Base-by-base conservation (phyloP, 2,113 vertebrate species). In the Anhinga rufa region DNA sequence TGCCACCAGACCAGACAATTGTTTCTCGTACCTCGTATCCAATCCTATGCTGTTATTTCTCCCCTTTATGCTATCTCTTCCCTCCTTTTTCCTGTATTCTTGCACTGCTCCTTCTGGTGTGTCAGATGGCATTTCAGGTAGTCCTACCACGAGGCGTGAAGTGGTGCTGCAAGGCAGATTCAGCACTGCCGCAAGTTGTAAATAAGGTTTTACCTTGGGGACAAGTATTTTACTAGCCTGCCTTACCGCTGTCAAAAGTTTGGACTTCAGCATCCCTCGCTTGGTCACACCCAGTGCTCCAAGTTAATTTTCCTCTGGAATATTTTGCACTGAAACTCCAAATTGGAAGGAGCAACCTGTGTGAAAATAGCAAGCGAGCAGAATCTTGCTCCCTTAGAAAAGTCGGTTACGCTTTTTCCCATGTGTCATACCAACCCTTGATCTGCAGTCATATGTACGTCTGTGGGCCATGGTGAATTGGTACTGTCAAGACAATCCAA, bases 401-500 rank as follows among this genome's bases (percentile, higher is more conserved):
- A 96, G 92, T 92, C 92, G 90, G 93, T 97, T 95, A 74, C 62
- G 89, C 97, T 92, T 97, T 80, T 94, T 96, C 71, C 90, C 95
- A 94, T 96, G 89, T 96, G 94, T 95, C 95, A 97, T 87, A 92
- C 89, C 95, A 87, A 94, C 90, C 93, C 91, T 96, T 97, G 94
- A 97, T 96, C 93, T 96, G 61, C 94, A 97, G 95, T 96, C 96
- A 91, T 97, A 87, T 88, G 96, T 93, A 95, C 95, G 88, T 94
- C 95, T 95, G 92, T 29, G 75, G 96, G 97, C 95, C 95, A 94
- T 94, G 80, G 93, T 97, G 96, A 97, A 97, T 98, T 96, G 76
- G 94, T 96, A 94, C 97, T 94, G 88, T 96, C 97, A 98, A 98
- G 91, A 96, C 98, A 95, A 86, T 97, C 97, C 96, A 96, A 97